Conservation (phyloP, 1,140 invertebrate genomes). For the Telenomus remus region DNA sequence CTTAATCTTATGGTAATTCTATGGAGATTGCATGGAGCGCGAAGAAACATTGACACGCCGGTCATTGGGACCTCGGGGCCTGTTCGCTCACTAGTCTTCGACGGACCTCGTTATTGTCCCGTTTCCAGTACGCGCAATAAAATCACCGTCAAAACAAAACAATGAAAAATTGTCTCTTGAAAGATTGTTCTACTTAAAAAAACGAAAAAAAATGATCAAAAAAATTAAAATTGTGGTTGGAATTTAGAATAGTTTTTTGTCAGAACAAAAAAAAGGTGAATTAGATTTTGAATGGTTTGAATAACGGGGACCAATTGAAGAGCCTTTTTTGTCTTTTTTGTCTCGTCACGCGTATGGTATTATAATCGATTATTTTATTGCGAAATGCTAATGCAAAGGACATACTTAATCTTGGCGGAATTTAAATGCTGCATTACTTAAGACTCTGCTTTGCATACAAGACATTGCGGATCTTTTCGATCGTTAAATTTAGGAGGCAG, state of each 20-base stretch:
- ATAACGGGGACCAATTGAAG: conserved; percentile 31
- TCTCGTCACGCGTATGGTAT: conserved; percentile 22
- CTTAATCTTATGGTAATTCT: conserved; percentile 74
- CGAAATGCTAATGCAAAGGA: conserved; percentile 30
- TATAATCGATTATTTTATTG: conserved; percentile 51
- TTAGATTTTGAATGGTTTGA: conserved; percentile 1
- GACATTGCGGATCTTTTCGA: conserved; percentile 20
- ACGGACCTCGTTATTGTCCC: conserved; percentile 41
- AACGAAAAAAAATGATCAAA: conserved; percentile 28
- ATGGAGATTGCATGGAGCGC: conserved; percentile 73
- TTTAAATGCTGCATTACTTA: conserved; percentile 46
- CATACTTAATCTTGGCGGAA: conserved; percentile 37
- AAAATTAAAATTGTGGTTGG: conserved; percentile 35
- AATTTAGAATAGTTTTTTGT: conserved; percentile 21
- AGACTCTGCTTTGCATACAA: conserved; percentile 41
- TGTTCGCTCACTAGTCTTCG: conserved; percentile 32
- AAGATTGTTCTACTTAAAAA: not conserved
- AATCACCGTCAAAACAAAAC: conserved; percentile 22
- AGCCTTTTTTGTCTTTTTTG: conserved; percentile 37
- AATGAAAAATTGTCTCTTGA: not conserved
- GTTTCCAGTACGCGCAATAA: conserved; percentile 23
- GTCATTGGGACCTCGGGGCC: conserved; percentile 39
- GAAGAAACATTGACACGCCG: conserved; percentile 57
- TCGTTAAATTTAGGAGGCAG: conserved; percentile 35
- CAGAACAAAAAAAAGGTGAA: not conserved